Conservation (phyloP, 2,113 vertebrate species). For the Podiceps cristatus region DNA sequence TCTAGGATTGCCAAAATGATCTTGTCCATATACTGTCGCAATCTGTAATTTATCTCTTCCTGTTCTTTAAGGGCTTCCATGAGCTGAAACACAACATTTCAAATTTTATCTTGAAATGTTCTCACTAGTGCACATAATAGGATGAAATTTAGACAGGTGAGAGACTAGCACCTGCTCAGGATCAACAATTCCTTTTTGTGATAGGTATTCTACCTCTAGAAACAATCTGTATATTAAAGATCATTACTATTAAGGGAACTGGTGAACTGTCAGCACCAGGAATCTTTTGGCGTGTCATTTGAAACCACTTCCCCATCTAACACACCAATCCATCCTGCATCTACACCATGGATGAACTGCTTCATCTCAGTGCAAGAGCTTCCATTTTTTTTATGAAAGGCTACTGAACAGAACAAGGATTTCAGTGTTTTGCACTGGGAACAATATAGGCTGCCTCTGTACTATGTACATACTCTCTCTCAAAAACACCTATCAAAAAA, state of each 20-base stretch:
- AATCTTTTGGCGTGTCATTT: neutral
- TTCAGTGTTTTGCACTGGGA: neutral
- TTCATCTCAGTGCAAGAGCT: neutral
- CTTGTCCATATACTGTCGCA: constrained; percentile 99
- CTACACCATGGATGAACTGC: neutral
- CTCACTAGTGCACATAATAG: neutral
- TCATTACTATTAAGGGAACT: neutral
- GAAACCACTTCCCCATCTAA: neutral
- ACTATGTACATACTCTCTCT: neutral
- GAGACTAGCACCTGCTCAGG: neutral
- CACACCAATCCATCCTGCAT: neutral
- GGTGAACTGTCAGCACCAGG: neutral
- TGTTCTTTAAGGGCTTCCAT: constrained; percentile 98
- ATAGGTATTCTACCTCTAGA: neutral
- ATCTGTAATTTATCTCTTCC: constrained; percentile 94
- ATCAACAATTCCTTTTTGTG: neutral
- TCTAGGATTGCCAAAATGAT: constrained; percentile 96
- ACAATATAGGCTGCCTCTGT: neutral
- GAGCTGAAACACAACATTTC: constrained; percentile 78
- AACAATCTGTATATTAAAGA: neutral
- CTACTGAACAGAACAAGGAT: neutral
- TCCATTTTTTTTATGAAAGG: neutral
- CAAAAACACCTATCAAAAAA: neutral
- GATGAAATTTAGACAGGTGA: neutral
- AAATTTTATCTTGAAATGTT: neutral